A percentile compares a stretch with the other conserved stretches of the same genome.
These are phyloP conservation scores for Rhagonycha lutea DNA, from an alignment of 2,888 invertebrate genomes.

Conservation along the genomic window DNA sequence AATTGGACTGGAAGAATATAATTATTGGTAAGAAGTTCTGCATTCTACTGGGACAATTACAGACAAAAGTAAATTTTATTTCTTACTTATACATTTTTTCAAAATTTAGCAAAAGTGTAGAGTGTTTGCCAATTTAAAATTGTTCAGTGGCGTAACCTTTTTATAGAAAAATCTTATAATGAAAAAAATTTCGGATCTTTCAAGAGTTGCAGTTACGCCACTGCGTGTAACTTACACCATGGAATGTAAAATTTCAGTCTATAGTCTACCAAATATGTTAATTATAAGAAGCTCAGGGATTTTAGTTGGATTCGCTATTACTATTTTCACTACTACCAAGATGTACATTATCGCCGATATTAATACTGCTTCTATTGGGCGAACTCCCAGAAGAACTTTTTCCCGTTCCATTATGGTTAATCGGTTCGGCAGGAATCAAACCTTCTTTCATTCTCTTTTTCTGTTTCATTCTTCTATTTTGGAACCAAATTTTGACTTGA, in stretches of 20 bases:
- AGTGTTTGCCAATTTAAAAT: neutral
- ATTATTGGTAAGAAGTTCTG: too few species aligned
- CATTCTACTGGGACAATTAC: neutral
- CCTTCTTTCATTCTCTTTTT: constrained; percentile 97
- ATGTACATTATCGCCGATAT: constrained; percentile 51
- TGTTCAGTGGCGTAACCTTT: neutral
- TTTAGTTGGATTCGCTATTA: constrained; percentile 64
- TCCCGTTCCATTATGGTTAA: constrained; percentile 41
- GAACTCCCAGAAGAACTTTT: constrained; percentile 54
- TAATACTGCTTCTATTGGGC: constrained; percentile 51
- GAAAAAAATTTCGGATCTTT: neutral
- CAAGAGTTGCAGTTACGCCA: neutral
- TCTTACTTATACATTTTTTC: neutral
- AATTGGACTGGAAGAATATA: too few species aligned
- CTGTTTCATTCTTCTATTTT: constrained; percentile 97
- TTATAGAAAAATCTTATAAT: neutral
- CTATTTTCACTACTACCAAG: constrained; percentile 72
- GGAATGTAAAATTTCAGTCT: neutral
- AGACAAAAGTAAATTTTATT: neutral
- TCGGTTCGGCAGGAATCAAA: constrained; percentile 65
- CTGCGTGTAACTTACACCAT: constrained; percentile 17
- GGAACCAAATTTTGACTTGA: constrained; percentile 97
- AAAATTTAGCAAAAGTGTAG: neutral
- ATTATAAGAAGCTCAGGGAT: neutral
- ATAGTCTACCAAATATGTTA: neutral